Percentiles rank a stretch among this genome's conserved stretches.
Evolutionary conservation across 2,797 vertebrate genomes (phyloP).

Genomic region (Spondyliosoma cantharus): DNA sequence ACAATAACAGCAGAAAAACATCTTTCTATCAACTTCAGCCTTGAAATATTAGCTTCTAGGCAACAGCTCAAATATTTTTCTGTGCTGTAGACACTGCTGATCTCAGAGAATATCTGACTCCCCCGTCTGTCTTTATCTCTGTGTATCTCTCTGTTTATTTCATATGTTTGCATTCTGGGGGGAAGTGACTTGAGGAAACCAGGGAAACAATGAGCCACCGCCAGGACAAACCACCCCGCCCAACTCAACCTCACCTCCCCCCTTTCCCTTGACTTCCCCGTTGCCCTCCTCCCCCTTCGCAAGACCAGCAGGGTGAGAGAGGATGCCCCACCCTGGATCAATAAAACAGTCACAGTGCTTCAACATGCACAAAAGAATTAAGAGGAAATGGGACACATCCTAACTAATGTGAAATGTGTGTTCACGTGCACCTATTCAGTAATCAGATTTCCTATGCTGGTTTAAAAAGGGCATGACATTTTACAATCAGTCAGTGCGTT

Average conservation of each 20-base stretch:
- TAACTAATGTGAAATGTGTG: neutral
- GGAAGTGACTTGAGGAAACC: constrained; percentile 69
- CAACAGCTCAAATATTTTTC: constrained; percentile 18
- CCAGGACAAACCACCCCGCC: constrained; percentile 57
- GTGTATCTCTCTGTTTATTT: constrained; percentile 5
- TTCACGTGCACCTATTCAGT: neutral
- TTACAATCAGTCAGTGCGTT: too few relatives aligned
- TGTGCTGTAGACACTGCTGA: neutral
- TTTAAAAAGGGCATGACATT: neutral
- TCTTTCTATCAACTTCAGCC: neutral
- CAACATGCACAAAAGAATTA: neutral
- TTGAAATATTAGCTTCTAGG: neutral
- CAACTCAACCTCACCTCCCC: neutral
- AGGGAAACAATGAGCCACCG: constrained; percentile 69
- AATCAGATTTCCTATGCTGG: neutral
- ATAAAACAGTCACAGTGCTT: constrained; percentile 7
- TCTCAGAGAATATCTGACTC: constrained; percentile 7
- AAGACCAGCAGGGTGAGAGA: constrained; percentile 20
- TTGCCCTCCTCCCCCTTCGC: constrained; percentile 29
- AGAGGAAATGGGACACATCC: neutral
- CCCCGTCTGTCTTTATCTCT: neutral
- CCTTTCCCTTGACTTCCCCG: constrained; percentile 8
- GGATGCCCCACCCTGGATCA: constrained; percentile 48
- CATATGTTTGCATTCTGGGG: constrained; percentile 39
- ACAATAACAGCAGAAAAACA: neutral